Evolutionary conservation across 2,113 vertebrate species (phyloP).

Genomic region (Anser cygnoides): DNA sequence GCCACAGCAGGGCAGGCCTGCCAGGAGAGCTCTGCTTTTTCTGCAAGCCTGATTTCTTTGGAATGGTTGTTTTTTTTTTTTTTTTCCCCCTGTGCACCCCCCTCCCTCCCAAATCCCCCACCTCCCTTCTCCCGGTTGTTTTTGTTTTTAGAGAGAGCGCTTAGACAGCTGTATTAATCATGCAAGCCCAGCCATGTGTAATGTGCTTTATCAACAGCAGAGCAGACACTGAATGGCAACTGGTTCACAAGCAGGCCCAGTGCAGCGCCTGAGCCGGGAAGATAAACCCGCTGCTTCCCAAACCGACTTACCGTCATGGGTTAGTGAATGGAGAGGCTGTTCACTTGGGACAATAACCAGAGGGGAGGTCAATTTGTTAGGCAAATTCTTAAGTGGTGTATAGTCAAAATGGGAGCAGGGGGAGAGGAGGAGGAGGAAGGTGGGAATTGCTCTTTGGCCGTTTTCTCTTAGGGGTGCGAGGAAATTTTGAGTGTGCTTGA

Average conservation of each 20-base stretch:
- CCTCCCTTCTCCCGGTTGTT: slow-evolving; percentile 19
- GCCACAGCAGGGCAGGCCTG: background rate
- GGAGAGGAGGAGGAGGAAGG: background rate
- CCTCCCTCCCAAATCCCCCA: slow-evolving; percentile 4
- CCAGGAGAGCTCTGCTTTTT: slow-evolving; percentile 20
- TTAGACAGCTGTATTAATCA: slow-evolving; percentile 81
- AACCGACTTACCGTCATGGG: slow-evolving; percentile 59
- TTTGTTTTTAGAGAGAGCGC: slow-evolving; percentile 71
- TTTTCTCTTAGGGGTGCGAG: background rate
- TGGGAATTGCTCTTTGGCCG: background rate
- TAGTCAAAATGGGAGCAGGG: slow-evolving; percentile 20
- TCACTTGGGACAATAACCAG: slow-evolving; percentile 77
- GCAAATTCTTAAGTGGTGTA: slow-evolving; percentile 51
- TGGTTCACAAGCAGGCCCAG: slow-evolving; percentile 50
- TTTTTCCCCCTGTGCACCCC: background rate
- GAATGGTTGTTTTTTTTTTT: background rate
- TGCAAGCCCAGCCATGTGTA: slow-evolving; percentile 79
- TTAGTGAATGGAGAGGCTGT: slow-evolving; percentile 80
- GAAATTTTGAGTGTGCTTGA: background rate
- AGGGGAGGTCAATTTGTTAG: slow-evolving; percentile 68
- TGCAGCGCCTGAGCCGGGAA: slow-evolving; percentile 69
- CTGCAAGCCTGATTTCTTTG: slow-evolving; percentile 45
- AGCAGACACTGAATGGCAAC: slow-evolving; percentile 75
- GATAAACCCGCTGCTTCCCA: slow-evolving; percentile 76
- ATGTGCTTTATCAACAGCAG: slow-evolving; percentile 80